Conservation (phyloP, 2,888 invertebrate species). For the Clistopyga incitator region DNA sequence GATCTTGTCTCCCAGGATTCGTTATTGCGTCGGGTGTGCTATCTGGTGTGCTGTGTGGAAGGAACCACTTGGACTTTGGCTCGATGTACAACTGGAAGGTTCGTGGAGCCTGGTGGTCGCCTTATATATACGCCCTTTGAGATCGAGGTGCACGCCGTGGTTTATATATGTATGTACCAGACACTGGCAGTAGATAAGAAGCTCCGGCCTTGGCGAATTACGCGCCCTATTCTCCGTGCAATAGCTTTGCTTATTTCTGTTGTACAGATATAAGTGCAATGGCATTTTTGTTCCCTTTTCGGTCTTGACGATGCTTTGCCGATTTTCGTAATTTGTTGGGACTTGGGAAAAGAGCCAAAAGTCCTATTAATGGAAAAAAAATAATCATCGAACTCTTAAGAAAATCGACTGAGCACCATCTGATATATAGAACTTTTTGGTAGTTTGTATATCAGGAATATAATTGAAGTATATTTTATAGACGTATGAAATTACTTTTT, state of each 20-base stretch:
- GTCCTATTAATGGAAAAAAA: too few relatives aligned
- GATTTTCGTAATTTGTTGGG: too few relatives aligned
- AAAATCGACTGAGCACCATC: too few relatives aligned
- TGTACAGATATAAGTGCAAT: neutral
- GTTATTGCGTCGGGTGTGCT: conserved; percentile 69
- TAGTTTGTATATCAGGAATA: too few relatives aligned
- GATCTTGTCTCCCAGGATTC: conserved; percentile 76
- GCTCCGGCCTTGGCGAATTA: conserved; percentile 23
- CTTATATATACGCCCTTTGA: neutral
- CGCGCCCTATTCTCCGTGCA: neutral
- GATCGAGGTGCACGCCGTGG: conserved; percentile 2
- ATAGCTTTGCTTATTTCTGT: neutral
- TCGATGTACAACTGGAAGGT: neutral
- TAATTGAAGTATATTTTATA: too few relatives aligned
- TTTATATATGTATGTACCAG: neutral
- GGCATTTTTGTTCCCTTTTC: neutral
- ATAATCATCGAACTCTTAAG: too few relatives aligned
- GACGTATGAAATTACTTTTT: too few relatives aligned
- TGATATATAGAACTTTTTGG: too few relatives aligned
- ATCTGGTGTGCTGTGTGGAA: conserved; percentile 6
- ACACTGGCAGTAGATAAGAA: conserved; percentile 58
- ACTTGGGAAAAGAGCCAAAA: too few relatives aligned
- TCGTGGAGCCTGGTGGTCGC: neutral
- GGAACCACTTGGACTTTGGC: conserved; percentile 8
- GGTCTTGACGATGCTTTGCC: neutral